These are phyloP conservation scores for Drosophila mojavensis DNA, from an alignment of 1,140 invertebrate species.

Conservation along the genomic window DNA sequence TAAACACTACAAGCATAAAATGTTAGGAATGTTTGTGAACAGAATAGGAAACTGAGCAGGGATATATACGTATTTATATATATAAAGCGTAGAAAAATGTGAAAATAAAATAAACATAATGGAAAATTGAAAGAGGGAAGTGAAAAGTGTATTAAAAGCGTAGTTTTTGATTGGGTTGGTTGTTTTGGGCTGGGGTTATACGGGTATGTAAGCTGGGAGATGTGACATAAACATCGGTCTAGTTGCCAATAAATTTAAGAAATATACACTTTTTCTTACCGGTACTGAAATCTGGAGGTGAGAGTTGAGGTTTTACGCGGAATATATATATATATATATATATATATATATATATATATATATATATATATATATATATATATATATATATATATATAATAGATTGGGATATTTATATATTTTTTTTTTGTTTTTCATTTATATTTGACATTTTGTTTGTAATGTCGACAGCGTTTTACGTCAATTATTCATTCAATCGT, in stretches of 20 bases:
- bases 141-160: background rate
- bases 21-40: background rate
- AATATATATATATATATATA: constrained; percentile 22
- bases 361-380: background rate
- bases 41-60: too few relatives aligned
- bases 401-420: constrained; percentile 7
- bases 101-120: background rate
- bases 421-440: constrained; percentile 25
- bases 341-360: constrained; percentile 8
- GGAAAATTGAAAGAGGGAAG: background rate
- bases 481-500: constrained; percentile 62
- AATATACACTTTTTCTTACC: constrained; percentile 76
- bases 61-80: too few relatives aligned
- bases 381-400: background rate
- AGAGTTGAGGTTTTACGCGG: constrained; percentile 62
- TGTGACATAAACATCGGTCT: constrained; percentile 58
- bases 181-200: background rate
- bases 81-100: too few relatives aligned
- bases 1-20: background rate
- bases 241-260: constrained; percentile 70
- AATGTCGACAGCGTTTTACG: constrained; percentile 34
- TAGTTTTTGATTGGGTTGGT: background rate
- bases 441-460: constrained; percentile 6
- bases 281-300: constrained; percentile 79
- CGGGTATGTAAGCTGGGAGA: constrained; percentile 20